phyloP scores from a whole-genome alignment of 2,113 vertebrate species.

The Aythya baeri region DNA sequence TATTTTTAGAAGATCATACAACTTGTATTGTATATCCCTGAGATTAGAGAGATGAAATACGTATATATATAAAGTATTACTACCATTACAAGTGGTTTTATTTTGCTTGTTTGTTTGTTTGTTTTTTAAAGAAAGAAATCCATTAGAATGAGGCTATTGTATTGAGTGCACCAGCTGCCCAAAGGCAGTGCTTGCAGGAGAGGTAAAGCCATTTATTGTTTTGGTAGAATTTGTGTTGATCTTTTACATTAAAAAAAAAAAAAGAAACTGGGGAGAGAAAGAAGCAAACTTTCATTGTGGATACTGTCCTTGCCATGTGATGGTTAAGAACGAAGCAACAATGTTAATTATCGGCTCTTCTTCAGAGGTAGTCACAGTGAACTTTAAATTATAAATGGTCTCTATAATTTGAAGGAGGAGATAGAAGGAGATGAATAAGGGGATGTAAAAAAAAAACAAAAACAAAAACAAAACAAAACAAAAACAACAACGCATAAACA shows the following conservation, averaged over 20 bases:
- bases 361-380: background rate
- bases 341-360: background rate
- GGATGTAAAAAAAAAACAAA: background rate
- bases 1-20: background rate
- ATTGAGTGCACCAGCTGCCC: background rate
- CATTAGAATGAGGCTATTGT: background rate
- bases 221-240: background rate
- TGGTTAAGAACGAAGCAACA: background rate
- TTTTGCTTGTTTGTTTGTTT: no score
- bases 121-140: background rate
- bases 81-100: background rate
- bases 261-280: background rate
- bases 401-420: background rate
- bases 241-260: background rate
- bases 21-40: background rate
- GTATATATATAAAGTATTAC: background rate
- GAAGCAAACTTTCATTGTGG: background rate
- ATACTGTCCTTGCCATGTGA: background rate
- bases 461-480: no score
- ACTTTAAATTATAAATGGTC: conserved; percentile 10
- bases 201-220: background rate
- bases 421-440: background rate
- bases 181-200: background rate
- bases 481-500: no score
- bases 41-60: background rate